These are phyloP conservation scores for Champsocephalus gunnari DNA, from an alignment of 2,797 vertebrate species.

Conservation along the genomic window DNA sequence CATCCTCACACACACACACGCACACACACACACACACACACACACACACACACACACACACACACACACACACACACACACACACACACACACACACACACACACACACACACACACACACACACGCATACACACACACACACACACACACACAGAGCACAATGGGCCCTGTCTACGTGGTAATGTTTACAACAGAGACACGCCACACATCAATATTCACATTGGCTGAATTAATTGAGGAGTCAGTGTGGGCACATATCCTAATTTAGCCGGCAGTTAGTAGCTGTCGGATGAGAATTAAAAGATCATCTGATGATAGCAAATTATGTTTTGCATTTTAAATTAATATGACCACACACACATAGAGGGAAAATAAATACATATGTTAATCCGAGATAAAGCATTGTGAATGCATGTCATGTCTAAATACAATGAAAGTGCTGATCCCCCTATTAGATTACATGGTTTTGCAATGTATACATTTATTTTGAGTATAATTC, in stretches of 20 bases:
- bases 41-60: slow-evolving; percentile 8
- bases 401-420: neutral
- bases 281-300: slow-evolving; percentile 42
- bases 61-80: slow-evolving; percentile 20
- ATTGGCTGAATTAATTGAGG: slow-evolving; percentile 54
- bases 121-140: no score
- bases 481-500: neutral
- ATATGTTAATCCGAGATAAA: slow-evolving; percentile 2
- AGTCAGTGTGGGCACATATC: slow-evolving; percentile 40
- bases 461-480: neutral
- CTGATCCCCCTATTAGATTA: neutral
- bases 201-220: slow-evolving; percentile 62
- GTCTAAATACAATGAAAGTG: neutral
- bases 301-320: slow-evolving; percentile 48
- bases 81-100: no score
- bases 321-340: slow-evolving; percentile 32
- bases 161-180: slow-evolving; percentile 58
- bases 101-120: slow-evolving; percentile 50
- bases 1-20: slow-evolving; percentile 55
- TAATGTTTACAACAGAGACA: slow-evolving; percentile 66
- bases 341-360: slow-evolving; percentile 19
- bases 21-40: no score
- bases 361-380: neutral
- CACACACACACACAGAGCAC: slow-evolving; percentile 51
- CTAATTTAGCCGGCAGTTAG: slow-evolving; percentile 55